These are phyloP conservation scores for Cabera pusaria DNA, from an alignment of 2,888 invertebrate genomes.

Conservation along the genomic window DNA sequence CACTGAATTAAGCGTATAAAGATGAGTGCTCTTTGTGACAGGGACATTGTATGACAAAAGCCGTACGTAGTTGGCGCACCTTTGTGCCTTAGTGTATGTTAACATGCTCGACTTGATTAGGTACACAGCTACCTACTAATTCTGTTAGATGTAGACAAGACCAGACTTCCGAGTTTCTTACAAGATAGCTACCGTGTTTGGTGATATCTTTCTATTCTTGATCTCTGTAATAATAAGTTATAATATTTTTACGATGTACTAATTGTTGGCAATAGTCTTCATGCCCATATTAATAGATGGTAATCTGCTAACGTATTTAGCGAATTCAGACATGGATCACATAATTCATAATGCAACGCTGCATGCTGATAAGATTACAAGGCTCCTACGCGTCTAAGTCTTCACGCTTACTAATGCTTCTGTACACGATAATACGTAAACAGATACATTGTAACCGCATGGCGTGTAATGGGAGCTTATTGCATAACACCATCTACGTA, in stretches of 20 bases:
- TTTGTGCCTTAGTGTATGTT: not conserved
- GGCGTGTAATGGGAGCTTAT: constrained; percentile 26
- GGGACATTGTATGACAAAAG: constrained; percentile 23
- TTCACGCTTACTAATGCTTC: constrained; percentile 17
- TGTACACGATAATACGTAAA: constrained; percentile 8
- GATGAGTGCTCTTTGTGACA: constrained; percentile 15
- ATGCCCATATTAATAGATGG: too few species aligned
- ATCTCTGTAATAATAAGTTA: too few species aligned
- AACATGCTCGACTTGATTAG: not conserved
- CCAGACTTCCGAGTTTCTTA: not conserved
- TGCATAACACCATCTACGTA: constrained; percentile 24
- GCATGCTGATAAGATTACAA: constrained; percentile 19
- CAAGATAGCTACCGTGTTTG: not conserved
- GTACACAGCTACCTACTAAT: constrained; percentile 3
- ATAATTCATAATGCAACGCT: constrained; percentile 9
- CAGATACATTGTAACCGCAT: constrained; percentile 18
- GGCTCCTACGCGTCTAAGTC: constrained; percentile 25
- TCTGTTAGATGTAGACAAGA: not conserved
- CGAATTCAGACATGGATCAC: not conserved
- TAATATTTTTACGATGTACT: too few species aligned
- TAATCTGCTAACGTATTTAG: too few species aligned
- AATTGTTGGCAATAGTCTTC: too few species aligned
- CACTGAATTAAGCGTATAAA: constrained; percentile 22
- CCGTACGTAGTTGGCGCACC: constrained; percentile 13
- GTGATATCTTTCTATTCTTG: too few species aligned